Conservation (phyloP, 2,888 invertebrate species). For the Tridacna gigas region DNA sequence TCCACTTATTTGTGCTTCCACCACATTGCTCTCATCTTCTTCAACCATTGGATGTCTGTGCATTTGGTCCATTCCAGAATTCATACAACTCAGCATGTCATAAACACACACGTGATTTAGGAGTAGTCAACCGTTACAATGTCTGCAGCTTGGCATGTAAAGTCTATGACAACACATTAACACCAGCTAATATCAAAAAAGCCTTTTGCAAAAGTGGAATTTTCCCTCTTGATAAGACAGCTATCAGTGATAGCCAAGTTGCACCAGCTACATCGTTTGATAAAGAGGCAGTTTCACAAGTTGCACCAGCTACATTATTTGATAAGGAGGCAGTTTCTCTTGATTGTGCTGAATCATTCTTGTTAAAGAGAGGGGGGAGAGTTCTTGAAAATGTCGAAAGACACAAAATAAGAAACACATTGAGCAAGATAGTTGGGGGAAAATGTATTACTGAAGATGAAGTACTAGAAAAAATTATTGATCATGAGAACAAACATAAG, state of each 20-base stretch:
- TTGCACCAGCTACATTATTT: too few species aligned
- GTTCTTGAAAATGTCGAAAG: background rate
- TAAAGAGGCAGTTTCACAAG: background rate
- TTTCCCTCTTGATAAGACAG: background rate
- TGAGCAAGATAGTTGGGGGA: constrained; percentile 1
- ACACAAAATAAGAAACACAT: constrained; percentile 7
- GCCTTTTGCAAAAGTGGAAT: constrained; percentile 1
- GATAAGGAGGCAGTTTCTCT: background rate
- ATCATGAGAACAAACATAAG: background rate
- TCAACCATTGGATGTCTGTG: constrained; percentile 17
- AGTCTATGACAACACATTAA: constrained; percentile 7
- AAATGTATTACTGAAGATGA: constrained; percentile 10
- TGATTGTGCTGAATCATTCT: constrained; percentile 5
- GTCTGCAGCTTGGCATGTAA: constrained; percentile 9
- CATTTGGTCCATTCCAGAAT: constrained; percentile 6
- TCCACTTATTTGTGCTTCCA: constrained; percentile 58
- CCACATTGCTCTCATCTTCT: constrained; percentile 42
- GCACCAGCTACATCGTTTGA: background rate
- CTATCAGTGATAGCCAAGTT: background rate
- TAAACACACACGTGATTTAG: background rate
- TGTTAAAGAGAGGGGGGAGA: constrained; percentile 3
- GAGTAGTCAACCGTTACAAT: constrained; percentile 8
- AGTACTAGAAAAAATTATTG: constrained; percentile 6
- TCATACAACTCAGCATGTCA: background rate
- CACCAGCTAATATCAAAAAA: background rate